Evolutionary conservation across 2,113 vertebrate genomes (phyloP).

Genomic region (Poeciliopsis retropinna): DNA sequence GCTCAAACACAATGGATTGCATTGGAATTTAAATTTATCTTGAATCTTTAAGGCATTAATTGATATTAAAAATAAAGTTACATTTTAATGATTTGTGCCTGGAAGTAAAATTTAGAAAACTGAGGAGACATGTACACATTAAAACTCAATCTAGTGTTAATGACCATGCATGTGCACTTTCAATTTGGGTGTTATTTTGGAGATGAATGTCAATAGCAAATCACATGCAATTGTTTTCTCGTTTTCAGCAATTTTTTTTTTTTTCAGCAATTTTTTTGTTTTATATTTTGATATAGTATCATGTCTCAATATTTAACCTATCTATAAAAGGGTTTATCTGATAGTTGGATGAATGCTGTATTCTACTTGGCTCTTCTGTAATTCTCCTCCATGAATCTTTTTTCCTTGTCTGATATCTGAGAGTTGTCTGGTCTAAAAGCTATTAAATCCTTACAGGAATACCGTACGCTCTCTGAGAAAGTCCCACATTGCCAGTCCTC

Average conservation of each 20-base stretch:
- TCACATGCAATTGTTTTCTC: neutral
- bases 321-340: slow-evolving; percentile 20
- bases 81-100: neutral
- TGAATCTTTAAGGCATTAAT: neutral
- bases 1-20: neutral
- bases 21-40: neutral
- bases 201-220: neutral
- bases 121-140: neutral
- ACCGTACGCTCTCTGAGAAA: slow-evolving; percentile 57
- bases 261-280: neutral
- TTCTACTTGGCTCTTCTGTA: slow-evolving; percentile 57
- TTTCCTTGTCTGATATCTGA: slow-evolving; percentile 61
- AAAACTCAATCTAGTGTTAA: neutral
- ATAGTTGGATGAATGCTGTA: slow-evolving; percentile 51
- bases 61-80: neutral
- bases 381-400: slow-evolving; percentile 53
- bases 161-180: neutral
- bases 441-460: slow-evolving; percentile 73
- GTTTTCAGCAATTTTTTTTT: neutral
- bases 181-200: too few species aligned
- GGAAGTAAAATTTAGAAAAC: neutral
- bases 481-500: slow-evolving; percentile 44
- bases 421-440: slow-evolving; percentile 53
- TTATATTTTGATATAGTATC: neutral
- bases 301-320: slow-evolving; percentile 34